phyloP scores from a whole-genome alignment of 1,140 invertebrate species.

The Anastatus disparis region DNA sequence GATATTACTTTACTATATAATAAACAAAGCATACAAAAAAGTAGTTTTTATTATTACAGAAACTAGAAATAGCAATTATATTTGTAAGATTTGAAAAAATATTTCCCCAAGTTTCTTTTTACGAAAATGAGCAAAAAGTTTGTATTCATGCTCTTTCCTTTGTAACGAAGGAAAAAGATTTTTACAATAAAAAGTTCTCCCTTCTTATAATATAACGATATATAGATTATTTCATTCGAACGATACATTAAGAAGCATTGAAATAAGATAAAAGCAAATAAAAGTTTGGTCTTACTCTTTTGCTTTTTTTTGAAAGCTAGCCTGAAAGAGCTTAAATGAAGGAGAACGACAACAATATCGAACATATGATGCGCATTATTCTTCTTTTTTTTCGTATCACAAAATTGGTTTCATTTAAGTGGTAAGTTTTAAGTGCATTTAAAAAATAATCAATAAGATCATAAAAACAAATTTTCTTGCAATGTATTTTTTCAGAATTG shows the following conservation, averaged over 20 bases:
- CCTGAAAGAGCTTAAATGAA: background rate
- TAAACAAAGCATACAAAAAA: too few relatives aligned
- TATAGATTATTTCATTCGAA: background rate
- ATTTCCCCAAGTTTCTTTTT: constrained; percentile 1
- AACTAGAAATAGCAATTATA: background rate
- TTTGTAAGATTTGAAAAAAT: background rate
- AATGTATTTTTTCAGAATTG: too few relatives aligned
- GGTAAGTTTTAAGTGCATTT: too few relatives aligned
- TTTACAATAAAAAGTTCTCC: background rate
- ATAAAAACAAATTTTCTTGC: too few relatives aligned
- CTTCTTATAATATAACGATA: background rate
- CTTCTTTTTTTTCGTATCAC: background rate
- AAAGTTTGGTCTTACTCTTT: background rate
- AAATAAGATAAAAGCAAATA: constrained; percentile 20
- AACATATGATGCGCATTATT: background rate
- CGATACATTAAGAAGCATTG: constrained; percentile 18
- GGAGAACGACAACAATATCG: background rate
- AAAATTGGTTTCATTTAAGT: too few relatives aligned
- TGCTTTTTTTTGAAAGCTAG: constrained; percentile 14
- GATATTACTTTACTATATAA: too few relatives aligned
- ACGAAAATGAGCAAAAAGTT: background rate
- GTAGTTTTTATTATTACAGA: background rate
- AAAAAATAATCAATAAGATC: too few relatives aligned
- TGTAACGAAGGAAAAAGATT: background rate
- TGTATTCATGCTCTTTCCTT: background rate